A percentile compares a stretch with the other conserved stretches of the same genome.
Conservation (phyloP, 2,888 invertebrate genomes). For the Corbicula japonica region DNA sequence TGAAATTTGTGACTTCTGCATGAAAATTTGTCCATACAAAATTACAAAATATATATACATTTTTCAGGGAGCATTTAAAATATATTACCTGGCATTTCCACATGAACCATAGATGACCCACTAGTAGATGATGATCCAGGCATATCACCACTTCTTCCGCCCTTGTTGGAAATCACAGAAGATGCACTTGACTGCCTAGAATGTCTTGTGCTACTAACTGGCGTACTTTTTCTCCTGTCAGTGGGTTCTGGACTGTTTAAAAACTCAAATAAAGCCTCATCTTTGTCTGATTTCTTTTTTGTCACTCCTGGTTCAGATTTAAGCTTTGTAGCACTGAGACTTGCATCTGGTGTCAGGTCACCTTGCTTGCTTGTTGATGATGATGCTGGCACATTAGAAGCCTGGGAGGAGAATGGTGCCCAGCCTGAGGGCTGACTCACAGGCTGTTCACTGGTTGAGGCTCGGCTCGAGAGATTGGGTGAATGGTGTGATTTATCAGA, state of each 20-base stretch:
- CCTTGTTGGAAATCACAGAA: conserved; percentile 79
- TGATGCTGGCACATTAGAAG: not conserved
- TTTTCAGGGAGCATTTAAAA: not conserved
- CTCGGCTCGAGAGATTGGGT: conserved; percentile 4
- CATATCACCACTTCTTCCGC: conserved; percentile 56
- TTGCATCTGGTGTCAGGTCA: conserved; percentile 28
- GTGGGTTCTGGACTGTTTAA: conserved; percentile 85
- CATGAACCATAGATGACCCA: conserved; percentile 74
- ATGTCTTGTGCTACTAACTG: conserved; percentile 78
- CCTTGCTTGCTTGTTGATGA: conserved; percentile 64
- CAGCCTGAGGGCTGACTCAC: not conserved
- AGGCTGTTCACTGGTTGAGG: not conserved
- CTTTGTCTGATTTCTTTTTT: conserved; percentile 82
- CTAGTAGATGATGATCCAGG: conserved; percentile 67
- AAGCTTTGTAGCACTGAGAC: conserved; percentile 37
- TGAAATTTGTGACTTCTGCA: too few relatives aligned
- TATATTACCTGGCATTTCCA: conserved; percentile 69
- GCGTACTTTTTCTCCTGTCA: conserved; percentile 72
- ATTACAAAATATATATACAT: not conserved
- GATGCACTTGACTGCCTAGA: conserved; percentile 85
- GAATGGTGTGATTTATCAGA: conserved; percentile 29
- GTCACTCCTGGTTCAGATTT: conserved; percentile 37
- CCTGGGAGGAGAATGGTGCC: conserved; percentile 33
- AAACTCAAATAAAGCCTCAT: conserved; percentile 87
- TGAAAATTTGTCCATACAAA: too few relatives aligned